Base-by-base conservation (phyloP, 2,113 vertebrate genomes). In the Pterocles burchelli region DNA sequence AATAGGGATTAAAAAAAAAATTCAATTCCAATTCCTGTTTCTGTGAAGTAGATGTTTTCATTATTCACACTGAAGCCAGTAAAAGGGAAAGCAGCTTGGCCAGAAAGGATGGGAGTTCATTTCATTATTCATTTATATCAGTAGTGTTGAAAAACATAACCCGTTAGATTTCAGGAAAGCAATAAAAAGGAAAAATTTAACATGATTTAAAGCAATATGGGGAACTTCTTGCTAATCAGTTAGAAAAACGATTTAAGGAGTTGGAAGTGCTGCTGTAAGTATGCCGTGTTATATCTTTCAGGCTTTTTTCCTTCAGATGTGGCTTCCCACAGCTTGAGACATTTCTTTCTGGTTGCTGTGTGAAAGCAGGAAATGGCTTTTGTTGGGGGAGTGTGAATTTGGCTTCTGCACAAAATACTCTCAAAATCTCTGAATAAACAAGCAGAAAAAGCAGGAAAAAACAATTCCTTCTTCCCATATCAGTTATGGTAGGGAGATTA, bases 351-450 rank as follows among this genome's bases (percentile, higher is more conserved):
- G 59, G 34, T 89, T 86, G 65, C 90, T 93, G 88, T 81, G 90
- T 91, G 86, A 94, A 91, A 97, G 96, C 95, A 96, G 96, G 96
- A 96, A 94, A 94, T 82, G 88, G 90, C 86, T 90, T 96, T 94
- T 94, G 92, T 75, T 63, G 83, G 49, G 85, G 92, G 86, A 92
- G 92, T 84, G 90, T 68, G 95, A 94, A 79, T 87, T 90, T 94
- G 92, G 92, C 90, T 93, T 72, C 86, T 90, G 80, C 88, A 90
- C 95, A 96, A 78, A 91, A 88, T 45, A 62, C 63, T 67, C 49
- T 90, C 48, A 41, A 93, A 93, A 92, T 90, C 3, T 2, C 95
- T 75, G 80, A 92, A 74, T 45, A 91, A 94, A 95, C 88, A 93
- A 75, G 65, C 57, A 75, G 72, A n/a, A 81, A 88, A 90, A 84